Percentiles rank a stretch among this genome's conserved stretches.
Conservation (phyloP, 1,140 invertebrate species). For the Lycorma delicatula region DNA sequence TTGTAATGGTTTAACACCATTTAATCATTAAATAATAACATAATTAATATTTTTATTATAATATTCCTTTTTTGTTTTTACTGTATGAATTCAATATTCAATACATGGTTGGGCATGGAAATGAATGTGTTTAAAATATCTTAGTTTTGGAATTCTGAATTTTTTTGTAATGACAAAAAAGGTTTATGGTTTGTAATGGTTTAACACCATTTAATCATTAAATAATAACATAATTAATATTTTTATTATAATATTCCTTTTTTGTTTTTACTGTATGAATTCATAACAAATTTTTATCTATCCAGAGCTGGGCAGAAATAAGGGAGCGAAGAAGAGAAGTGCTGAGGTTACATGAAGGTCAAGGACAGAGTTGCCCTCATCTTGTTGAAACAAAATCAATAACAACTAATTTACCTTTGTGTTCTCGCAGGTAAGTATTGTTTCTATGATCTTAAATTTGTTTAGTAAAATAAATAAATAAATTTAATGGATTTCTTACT, state of each 20-base stretch:
- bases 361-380: conserved; percentile 41
- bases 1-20: too few relatives aligned
- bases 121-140: too few relatives aligned
- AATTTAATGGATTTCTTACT: neutral
- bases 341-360: conserved; percentile 38
- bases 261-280: neutral
- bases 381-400: conserved; percentile 36
- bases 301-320: conserved; percentile 35
- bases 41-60: too few relatives aligned
- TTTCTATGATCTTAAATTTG: neutral
- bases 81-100: too few relatives aligned
- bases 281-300: conserved; percentile 12
- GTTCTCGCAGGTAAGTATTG: conserved; percentile 38
- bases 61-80: too few relatives aligned
- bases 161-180: neutral
- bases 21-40: too few relatives aligned
- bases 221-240: neutral
- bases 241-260: neutral
- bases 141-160: too few relatives aligned
- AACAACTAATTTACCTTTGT: conserved; percentile 36
- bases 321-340: conserved; percentile 37
- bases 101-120: too few relatives aligned
- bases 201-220: too few relatives aligned
- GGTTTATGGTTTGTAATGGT: neutral
- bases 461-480: too few relatives aligned